Conservation (phyloP, 2,113 vertebrate species). For the Trinectes maculatus region DNA sequence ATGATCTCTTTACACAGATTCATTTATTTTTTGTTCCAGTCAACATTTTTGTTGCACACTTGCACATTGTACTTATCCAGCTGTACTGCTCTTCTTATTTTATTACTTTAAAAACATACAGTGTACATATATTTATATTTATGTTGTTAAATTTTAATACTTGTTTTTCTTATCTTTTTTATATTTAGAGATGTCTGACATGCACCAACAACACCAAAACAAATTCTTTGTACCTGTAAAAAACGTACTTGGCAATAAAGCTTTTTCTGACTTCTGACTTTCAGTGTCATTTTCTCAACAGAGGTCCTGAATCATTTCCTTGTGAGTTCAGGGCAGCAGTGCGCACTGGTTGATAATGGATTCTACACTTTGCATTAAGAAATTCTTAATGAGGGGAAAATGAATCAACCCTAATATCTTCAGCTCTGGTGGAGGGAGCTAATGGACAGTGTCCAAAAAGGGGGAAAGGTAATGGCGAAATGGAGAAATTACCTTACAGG, state of each 20-base stretch:
- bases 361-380: constrained; percentile 64
- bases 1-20: constrained; percentile 39
- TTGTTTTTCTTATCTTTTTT: too few relatives aligned
- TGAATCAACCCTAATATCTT: constrained; percentile 39
- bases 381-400: constrained; percentile 61
- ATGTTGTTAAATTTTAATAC: too few relatives aligned
- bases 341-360: constrained; percentile 59
- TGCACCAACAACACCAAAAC: too few relatives aligned
- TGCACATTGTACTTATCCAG: too few relatives aligned
- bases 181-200: too few relatives aligned
- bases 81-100: too few relatives aligned
- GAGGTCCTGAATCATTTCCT: constrained; percentile 17
- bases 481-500: constrained; percentile 34
- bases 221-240: too few relatives aligned
- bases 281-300: constrained; percentile 25
- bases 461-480: constrained; percentile 29
- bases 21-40: constrained; percentile 10
- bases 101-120: too few relatives aligned
- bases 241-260: too few relatives aligned
- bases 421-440: constrained; percentile 45
- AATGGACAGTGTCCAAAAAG: constrained; percentile 58
- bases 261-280: too few relatives aligned
- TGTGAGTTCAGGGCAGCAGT: constrained; percentile 41
- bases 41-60: too few relatives aligned
- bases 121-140: too few relatives aligned